A percentile compares a stretch with the other conserved stretches of the same genome.
phyloP scores from a whole-genome alignment of 2,113 vertebrate species.

The Heptranchias perlo region DNA sequence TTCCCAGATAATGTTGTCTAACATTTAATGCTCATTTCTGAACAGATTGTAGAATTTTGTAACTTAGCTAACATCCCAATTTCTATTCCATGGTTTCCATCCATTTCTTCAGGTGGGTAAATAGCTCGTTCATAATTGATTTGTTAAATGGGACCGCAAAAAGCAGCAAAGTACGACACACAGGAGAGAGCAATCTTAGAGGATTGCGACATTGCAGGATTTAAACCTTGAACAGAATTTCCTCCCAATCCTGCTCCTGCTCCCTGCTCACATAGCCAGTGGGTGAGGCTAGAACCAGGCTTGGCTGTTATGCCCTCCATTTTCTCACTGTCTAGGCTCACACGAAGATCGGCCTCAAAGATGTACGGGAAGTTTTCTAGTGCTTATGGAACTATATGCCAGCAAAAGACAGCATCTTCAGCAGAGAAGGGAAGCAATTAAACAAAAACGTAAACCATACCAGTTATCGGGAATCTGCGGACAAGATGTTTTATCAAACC shows the following conservation, averaged over 20 bases:
- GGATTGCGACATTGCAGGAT: too few relatives aligned
- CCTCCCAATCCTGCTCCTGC: background rate
- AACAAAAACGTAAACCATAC: background rate
- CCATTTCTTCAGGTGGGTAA: too few relatives aligned
- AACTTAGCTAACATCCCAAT: too few relatives aligned
- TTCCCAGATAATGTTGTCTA: too few relatives aligned
- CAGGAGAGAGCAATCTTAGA: too few relatives aligned
- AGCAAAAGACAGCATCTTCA: background rate
- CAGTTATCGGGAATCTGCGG: background rate
- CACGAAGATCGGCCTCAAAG: background rate
- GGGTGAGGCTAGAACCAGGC: background rate
- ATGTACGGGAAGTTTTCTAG: background rate
- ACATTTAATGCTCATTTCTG: too few relatives aligned
- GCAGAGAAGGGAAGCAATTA: background rate
- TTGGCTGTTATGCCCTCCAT: background rate
- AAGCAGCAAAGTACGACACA: too few relatives aligned
- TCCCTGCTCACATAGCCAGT: background rate
- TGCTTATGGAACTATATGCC: background rate
- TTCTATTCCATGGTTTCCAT: too few relatives aligned
- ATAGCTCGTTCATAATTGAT: too few relatives aligned
- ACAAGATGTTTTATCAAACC: background rate
- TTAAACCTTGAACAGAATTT: too few relatives aligned
- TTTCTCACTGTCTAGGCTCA: background rate
- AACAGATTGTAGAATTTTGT: too few relatives aligned
- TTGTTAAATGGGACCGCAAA: too few relatives aligned